Evolutionary conservation across 2,888 invertebrate species (phyloP), one percentile per base, ranked within the genome.

Genomic region (Rhaphigaster nebulosa): DNA sequence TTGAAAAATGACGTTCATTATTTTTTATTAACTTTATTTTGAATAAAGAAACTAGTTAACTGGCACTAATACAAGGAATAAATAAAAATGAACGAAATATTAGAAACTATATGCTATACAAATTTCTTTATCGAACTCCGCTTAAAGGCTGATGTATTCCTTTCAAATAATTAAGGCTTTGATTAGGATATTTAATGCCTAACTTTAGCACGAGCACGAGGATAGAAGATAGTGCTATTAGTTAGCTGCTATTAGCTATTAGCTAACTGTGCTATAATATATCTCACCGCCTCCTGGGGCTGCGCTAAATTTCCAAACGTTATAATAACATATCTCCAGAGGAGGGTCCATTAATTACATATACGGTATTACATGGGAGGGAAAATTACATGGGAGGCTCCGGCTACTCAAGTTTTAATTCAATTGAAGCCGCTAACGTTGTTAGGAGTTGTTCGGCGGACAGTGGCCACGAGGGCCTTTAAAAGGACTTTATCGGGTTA

Each of bases 341-440:
- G 65, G 60, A 29, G 29, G 65, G 4, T 41, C 80, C 80, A 80
- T 80, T 80, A 80, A 80, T 80, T 80, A 80, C 80, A 26, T 80
- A 80, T 23, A 41, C 65, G 80, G 23, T 6, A 80, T 80, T 80
- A 80, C 45, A n/a, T 41, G 80, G 12, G 41, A 29, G 60, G n/a
- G n/a, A n/a, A n/a, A n/a, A n/a, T n/a, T n/a, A n/a, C n/a, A n/a
- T n/a, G n/a, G n/a, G n/a, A n/a, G 60, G 20, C 23, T 18, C 38
- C 41, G 76, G 80, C 38, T 41, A 41, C 45, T 80, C 38, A 80
- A 80, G 80, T 80, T 80, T 80, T 80, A 80, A 80, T 80, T 80
- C 80, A 80, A 80, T 80, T 38, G 29, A 41, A 41, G 80, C 2
- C 26, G 10, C 80, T 80, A 80, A 80, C 80, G 8, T 45, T 26